Percentiles rank a stretch among this genome's conserved stretches.
Conservation (phyloP, 2,113 vertebrate genomes). For the Rhineura floridana region DNA sequence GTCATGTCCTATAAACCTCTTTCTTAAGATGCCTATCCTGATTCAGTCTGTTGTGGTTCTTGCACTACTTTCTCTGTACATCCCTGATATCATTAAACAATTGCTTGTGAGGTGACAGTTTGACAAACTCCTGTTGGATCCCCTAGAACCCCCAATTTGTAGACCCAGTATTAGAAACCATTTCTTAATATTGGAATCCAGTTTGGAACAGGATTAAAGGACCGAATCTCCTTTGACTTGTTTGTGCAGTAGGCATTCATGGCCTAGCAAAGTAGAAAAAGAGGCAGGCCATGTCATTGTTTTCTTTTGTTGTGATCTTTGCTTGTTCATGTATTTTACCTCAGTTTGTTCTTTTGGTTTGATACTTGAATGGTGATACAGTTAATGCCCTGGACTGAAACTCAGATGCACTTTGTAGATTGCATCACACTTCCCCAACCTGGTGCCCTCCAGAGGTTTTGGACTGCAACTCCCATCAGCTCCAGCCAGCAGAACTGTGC, state of each 20-base stretch:
- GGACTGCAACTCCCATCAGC: too few species aligned
- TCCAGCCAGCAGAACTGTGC: too few species aligned
- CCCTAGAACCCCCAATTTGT: not conserved
- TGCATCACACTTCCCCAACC: too few species aligned
- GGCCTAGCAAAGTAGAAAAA: not conserved
- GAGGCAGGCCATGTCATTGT: not conserved
- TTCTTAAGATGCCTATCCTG: not conserved
- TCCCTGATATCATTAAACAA: not conserved
- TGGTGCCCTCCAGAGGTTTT: too few species aligned
- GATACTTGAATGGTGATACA: conserved; percentile 66
- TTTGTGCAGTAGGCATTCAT: not conserved
- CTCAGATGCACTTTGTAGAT: conserved; percentile 65
- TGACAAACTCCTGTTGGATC: not conserved
- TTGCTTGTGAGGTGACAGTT: not conserved
- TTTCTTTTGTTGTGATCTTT: not conserved
- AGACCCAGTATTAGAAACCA: not conserved
- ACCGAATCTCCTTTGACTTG: not conserved
- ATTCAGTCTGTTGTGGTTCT: not conserved
- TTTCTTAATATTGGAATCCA: too few species aligned
- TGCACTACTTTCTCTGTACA: conserved; percentile 8
- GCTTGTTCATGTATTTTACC: conserved; percentile 65
- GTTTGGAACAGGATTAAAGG: not conserved
- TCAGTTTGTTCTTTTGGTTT: conserved; percentile 51
- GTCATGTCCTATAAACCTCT: not conserved
- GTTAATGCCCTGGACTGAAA: conserved; percentile 51